Conservation (phyloP, 2,113 vertebrate genomes). For the Ammodramus savannarum region DNA sequence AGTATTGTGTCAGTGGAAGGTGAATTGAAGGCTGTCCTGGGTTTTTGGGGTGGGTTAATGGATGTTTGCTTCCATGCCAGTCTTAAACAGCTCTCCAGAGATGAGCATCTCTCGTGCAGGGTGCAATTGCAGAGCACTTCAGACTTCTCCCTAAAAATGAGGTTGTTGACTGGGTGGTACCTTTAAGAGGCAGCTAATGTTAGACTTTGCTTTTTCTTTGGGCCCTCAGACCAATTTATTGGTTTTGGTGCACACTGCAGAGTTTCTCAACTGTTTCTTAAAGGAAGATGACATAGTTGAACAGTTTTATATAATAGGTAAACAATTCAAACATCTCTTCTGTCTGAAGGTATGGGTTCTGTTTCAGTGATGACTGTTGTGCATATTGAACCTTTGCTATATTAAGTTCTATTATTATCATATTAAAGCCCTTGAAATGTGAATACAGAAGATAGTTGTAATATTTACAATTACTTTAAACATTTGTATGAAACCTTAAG, state of each 20-base stretch:
- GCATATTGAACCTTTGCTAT: neutral
- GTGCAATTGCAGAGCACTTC: neutral
- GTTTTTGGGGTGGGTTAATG: neutral
- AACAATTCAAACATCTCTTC: neutral
- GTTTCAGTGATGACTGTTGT: neutral
- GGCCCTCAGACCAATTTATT: accelerated
- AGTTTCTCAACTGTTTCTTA: neutral
- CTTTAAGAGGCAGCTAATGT: neutral
- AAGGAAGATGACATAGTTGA: neutral
- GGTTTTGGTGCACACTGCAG: neutral
- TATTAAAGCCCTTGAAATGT: neutral
- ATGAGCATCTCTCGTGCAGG: neutral
- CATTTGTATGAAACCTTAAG: neutral
- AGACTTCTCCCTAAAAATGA: neutral
- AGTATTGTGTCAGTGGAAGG: neutral
- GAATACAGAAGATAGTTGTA: neutral
- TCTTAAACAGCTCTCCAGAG: neutral
- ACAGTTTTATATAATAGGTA: neutral
- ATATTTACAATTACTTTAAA: neutral
- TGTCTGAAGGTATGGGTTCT: neutral
- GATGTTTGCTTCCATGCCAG: neutral
- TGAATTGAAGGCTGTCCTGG: neutral
- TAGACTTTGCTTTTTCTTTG: neutral
- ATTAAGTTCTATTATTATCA: neutral
- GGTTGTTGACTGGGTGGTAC: neutral